Evolutionary conservation across 2,113 vertebrate genomes (phyloP), one percentile per base, ranked within the genome.

Genomic region (Phainopepla nitens): DNA sequence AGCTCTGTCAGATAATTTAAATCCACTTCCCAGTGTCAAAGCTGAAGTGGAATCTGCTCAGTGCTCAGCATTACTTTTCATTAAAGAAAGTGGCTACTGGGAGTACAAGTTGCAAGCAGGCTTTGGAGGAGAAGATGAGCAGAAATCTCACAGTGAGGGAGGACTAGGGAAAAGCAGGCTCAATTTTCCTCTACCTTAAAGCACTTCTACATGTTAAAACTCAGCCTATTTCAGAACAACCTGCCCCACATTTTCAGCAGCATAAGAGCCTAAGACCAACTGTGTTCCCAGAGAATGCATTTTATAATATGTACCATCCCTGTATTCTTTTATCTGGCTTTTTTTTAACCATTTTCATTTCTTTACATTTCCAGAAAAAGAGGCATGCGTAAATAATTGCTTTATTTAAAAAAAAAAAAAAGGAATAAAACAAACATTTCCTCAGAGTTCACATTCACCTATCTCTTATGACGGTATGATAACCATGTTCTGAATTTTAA

Each of bases 41-140:
- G 89, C 42, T 88, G 66, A 96, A 96, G 91, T 86, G 78, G 89
- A 93, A 94, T 91, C 93, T 91, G 33, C 68, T 93, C 84, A 82
- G 75, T 54, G 73, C 58, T 91, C 62, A 86, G 35, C 66, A 78
- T 86, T 94, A 66, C 54, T 77, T 90, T 96, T 96, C 84, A 90
- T 94, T 96, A 90, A 90, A 82, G 94, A 61, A 96, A 95, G 68
- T 73, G 70, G 79, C 35, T 94, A 69, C 82, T 94, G 72, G 58
- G 33, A 92, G 77, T 75, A 61, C 49, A 62, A 85, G 79, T 31
- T 86, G 64, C 80, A 89, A 94, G 72, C 16, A 54, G 68, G 42
- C 42, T 93, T 94, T 83, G 35, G 71, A 82, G 54, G 39, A 92
- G 50, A 93, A 65, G 56, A 95, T 73, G 82, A 91, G 73, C 15